Evolutionary conservation across 2,888 invertebrate genomes (phyloP).

Genomic region (Diplazon laetatorius): DNA sequence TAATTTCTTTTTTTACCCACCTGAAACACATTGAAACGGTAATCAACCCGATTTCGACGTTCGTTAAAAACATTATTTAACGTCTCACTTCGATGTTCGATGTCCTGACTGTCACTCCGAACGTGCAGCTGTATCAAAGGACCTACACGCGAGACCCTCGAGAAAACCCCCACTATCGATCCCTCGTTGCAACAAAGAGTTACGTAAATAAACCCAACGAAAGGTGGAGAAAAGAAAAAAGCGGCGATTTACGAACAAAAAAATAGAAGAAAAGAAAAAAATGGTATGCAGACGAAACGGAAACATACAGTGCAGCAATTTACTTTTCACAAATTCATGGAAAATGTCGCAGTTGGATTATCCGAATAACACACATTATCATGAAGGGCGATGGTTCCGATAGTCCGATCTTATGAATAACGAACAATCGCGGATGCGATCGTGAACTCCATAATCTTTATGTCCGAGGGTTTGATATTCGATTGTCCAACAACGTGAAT

Average conservation of each 20-base stretch:
- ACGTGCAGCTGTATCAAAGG: neutral
- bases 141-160: neutral
- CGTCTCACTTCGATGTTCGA: neutral
- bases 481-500: constrained; percentile 5
- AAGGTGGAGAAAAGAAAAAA: neutral
- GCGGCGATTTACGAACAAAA: neutral
- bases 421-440: constrained; percentile 14
- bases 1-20: too few relatives aligned
- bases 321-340: constrained; percentile 10
- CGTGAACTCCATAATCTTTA: constrained; percentile 16
- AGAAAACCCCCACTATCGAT: neutral
- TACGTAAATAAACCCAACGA: constrained; percentile 4
- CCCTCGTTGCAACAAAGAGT: neutral
- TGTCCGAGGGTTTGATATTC: constrained; percentile 41
- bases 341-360: neutral
- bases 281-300: constrained; percentile 11
- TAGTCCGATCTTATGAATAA: constrained; percentile 55
- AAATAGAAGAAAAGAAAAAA: too few relatives aligned
- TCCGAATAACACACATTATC: constrained; percentile 9
- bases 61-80: neutral
- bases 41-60: neutral
- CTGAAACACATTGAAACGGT: too few relatives aligned
- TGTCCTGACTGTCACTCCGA: neutral
- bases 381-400: constrained; percentile 2
- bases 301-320: constrained; percentile 22